Percentiles rank a stretch among this genome's conserved stretches.
Evolutionary conservation across 2,113 vertebrate species (phyloP).

Genomic region (Struthio camelus): DNA sequence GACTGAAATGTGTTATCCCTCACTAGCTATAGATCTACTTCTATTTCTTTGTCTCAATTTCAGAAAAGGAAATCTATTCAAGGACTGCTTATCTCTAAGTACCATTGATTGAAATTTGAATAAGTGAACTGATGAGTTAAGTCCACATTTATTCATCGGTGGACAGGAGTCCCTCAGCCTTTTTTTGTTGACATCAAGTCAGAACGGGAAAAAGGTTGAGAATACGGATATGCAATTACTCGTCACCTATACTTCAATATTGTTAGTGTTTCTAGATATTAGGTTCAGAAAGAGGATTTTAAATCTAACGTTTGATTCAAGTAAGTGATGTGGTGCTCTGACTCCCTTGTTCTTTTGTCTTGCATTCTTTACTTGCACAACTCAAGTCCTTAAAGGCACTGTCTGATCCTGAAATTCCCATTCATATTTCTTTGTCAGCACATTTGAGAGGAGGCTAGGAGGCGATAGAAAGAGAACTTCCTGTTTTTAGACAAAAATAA

Average conservation of each 20-base stretch:
- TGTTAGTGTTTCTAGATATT: neutral
- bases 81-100: neutral
- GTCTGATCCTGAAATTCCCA: neutral
- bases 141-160: neutral
- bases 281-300: conserved; percentile 28
- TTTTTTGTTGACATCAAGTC: neutral
- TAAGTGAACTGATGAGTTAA: neutral
- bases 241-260: neutral
- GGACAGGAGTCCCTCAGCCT: neutral
- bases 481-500: conserved; percentile 54
- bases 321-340: neutral
- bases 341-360: neutral
- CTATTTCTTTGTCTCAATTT: neutral
- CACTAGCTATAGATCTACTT: neutral
- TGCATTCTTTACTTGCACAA: neutral
- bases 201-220: neutral
- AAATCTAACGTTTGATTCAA: neutral
- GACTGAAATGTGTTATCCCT: neutral
- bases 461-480: conserved; percentile 30
- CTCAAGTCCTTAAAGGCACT: neutral
- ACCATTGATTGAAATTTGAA: neutral
- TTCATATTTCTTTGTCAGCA: conserved; percentile 50
- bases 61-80: neutral
- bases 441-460: conserved; percentile 39
- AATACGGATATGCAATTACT: neutral